Evolutionary conservation across 2,888 invertebrate genomes (phyloP).

Genomic region (Lycocerus yunnanus): DNA sequence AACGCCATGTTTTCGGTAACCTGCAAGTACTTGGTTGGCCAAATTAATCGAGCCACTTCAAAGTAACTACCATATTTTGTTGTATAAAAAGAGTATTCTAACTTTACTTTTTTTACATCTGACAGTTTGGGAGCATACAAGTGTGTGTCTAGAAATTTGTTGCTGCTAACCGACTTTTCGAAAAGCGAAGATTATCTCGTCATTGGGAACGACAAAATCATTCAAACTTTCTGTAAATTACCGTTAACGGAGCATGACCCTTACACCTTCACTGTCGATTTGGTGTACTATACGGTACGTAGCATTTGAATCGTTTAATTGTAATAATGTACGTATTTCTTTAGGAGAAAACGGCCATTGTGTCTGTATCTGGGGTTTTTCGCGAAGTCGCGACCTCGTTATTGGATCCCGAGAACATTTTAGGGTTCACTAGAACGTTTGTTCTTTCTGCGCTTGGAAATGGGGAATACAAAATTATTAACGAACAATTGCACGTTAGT

Average conservation of each 20-base stretch:
- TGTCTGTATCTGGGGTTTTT: conserved; percentile 69
- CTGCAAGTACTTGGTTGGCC: conserved; percentile 43
- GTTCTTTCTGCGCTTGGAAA: conserved; percentile 57
- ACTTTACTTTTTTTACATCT: not conserved
- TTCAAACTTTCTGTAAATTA: conserved; percentile 57
- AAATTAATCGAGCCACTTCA: conserved; percentile 45
- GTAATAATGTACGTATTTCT: conserved; percentile 25
- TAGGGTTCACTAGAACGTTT: conserved; percentile 65
- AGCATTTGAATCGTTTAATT: not conserved
- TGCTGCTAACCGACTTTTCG: conserved; percentile 50
- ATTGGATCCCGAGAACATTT: conserved; percentile 57
- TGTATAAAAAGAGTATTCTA: not conserved
- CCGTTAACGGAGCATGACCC: conserved; percentile 70
- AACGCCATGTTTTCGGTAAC: conserved; percentile 68
- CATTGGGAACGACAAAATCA: conserved; percentile 50
- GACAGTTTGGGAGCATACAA: conserved; percentile 52
- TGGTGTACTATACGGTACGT: conserved; percentile 62
- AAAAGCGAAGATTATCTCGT: conserved; percentile 44
- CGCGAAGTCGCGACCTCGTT: conserved; percentile 61
- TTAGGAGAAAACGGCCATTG: conserved; percentile 56
- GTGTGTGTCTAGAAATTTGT: conserved; percentile 57
- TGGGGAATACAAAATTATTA: conserved; percentile 65
- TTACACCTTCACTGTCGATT: conserved; percentile 68
- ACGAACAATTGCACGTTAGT: conserved; percentile 70
- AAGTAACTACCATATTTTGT: conserved; percentile 31